Base-by-base conservation (phyloP, 2,797 vertebrate species). In the Liparis tanakae region DNA sequence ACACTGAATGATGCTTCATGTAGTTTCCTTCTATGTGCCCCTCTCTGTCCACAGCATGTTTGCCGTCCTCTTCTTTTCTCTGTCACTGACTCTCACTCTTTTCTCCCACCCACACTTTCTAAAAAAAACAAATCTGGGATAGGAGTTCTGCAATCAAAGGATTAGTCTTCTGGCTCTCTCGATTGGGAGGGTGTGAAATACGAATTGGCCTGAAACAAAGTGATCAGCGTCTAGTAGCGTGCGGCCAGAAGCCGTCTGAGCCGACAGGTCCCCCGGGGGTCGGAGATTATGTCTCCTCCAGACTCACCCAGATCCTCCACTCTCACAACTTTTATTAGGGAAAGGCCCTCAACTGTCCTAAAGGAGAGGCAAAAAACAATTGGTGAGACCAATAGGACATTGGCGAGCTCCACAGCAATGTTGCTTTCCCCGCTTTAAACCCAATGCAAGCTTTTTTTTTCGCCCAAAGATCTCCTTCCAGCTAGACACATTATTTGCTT, bases 241-340 rank as follows among this genome's bases (percentile, higher is more conserved):
- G 82, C 46, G 46, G 72, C 63, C 63, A 51, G 78, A 60, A 64
- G 77, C 73, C 79, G 85, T 87, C 72, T 75, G 74, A 78, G 82
- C 54, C 67, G 55, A 78, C 74, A 74, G 69, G 56, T 84, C 81
- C 78, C 70, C 69, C 50, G 78, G 80, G 82, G 83, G 80, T 85
- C 83, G 63, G 55, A 79, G 82, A 86, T 88, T 73, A 81, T 61
- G 75, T 82, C 81, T 91, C 78, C 79, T 85, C 87, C 79, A 87
- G 88, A 89, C 87, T 86, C 3, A 7, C 76, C 73, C 62, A 74
- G 78, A 76, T 85, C 83, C 61, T 72, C 74, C 51, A 76, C 83
- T 92, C 88, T 91, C 88, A 90, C 67, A 79, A 80, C 85, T 85
- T 69, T 88, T 87, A 83, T 91, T 82, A 77, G 78, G 68, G 71